These are phyloP conservation scores for Cydia strobilella DNA, from an alignment of 1,140 invertebrate species.

Conservation along the genomic window DNA sequence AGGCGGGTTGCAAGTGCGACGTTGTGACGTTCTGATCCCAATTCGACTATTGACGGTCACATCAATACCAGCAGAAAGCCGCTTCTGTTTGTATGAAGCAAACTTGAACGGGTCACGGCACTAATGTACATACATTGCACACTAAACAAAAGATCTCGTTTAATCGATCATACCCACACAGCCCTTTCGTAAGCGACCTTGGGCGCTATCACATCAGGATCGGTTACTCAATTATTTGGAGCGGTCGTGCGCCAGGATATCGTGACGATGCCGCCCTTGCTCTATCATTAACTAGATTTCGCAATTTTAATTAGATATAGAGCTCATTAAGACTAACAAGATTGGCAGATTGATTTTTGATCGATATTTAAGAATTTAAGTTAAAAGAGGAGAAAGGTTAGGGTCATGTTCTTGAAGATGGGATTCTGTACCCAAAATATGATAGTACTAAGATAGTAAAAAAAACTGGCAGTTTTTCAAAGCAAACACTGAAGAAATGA, in stretches of 20 bases:
- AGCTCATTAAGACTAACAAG: not conserved
- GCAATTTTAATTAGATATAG: constrained; percentile 29
- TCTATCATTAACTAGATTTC: constrained; percentile 27
- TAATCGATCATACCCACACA: constrained; percentile 6
- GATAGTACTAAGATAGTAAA: no score
- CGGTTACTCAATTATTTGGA: constrained; percentile 28
- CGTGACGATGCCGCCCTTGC: constrained; percentile 24
- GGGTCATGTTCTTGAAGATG: not conserved
- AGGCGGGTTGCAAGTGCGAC: not conserved
- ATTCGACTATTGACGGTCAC: not conserved
- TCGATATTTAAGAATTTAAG: not conserved
- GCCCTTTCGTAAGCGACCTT: constrained; percentile 10
- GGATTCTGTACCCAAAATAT: no score
- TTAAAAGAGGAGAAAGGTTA: not conserved
- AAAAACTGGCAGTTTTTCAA: no score
- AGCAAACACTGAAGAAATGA: no score
- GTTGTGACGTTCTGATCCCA: not conserved
- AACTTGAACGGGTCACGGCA: not conserved
- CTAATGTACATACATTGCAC: constrained; percentile 1
- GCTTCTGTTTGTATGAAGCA: not conserved
- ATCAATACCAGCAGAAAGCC: not conserved
- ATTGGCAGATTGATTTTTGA: not conserved
- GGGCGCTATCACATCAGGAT: constrained; percentile 15
- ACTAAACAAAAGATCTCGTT: constrained; percentile 15
- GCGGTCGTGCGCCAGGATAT: constrained; percentile 22